Evolutionary conservation across 2,797 vertebrate species (phyloP).

Genomic region (Orestias chungarensis): DNA sequence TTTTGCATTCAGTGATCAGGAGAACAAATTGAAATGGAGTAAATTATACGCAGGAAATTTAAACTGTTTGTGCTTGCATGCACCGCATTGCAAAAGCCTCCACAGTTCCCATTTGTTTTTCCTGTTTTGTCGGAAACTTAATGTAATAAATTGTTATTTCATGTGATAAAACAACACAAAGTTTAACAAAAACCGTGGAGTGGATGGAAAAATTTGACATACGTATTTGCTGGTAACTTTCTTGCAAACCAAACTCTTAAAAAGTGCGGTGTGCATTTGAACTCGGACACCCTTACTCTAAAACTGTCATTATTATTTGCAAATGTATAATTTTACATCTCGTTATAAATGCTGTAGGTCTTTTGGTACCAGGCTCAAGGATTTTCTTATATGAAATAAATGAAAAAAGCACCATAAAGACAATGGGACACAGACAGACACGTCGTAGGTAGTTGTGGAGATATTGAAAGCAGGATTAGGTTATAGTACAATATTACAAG

Average conservation of each 20-base stretch:
- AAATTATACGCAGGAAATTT: constrained; percentile 39
- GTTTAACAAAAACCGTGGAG: background rate
- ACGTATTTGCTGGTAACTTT: background rate
- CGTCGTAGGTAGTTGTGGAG: background rate
- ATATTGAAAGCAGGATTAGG: background rate
- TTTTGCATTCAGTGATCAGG: constrained; percentile 32
- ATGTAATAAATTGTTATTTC: background rate
- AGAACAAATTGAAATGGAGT: constrained; percentile 42
- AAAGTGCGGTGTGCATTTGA: background rate
- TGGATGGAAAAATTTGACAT: background rate
- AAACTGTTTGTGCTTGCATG: background rate
- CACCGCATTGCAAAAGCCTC: background rate
- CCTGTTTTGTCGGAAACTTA: background rate
- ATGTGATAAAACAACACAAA: background rate
- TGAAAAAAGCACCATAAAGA: background rate
- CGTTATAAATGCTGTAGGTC: background rate
- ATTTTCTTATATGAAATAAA: background rate
- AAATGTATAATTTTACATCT: background rate
- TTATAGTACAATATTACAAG: too few relatives aligned
- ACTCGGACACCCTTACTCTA: background rate
- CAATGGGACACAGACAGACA: background rate
- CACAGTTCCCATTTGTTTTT: background rate
- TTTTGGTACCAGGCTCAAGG: background rate
- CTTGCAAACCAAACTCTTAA: background rate
- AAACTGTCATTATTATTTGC: background rate